phyloP scores from a whole-genome alignment of 2,797 vertebrate species.

The Nyctibius grandis region DNA sequence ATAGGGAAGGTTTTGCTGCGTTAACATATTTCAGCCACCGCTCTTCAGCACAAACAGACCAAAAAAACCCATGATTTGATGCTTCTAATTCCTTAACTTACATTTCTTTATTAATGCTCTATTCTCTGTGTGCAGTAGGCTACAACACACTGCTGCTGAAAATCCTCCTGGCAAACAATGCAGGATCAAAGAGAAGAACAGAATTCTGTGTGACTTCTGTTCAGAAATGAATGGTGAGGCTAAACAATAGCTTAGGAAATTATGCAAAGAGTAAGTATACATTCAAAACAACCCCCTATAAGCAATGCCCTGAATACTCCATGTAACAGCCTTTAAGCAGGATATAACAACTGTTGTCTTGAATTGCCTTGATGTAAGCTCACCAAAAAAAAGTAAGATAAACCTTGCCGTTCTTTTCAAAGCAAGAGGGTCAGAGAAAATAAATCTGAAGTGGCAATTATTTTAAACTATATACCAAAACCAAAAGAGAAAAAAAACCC shows the following conservation, averaged over 20 bases:
- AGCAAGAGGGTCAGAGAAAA: neutral
- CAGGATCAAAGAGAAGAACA: neutral
- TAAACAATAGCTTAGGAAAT: neutral
- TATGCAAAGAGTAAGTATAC: neutral
- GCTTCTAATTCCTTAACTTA: neutral
- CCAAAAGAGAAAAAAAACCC: neutral
- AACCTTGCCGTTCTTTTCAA: neutral
- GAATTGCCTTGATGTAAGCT: neutral
- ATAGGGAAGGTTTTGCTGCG: neutral
- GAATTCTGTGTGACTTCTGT: neutral
- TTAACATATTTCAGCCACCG: neutral
- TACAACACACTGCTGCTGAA: neutral
- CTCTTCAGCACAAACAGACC: neutral
- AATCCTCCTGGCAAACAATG: neutral
- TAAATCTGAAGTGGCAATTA: neutral
- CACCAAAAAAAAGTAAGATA: neutral
- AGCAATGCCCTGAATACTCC: neutral
- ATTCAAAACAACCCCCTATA: neutral
- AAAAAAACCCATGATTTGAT: neutral
- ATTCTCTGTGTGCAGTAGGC: neutral
- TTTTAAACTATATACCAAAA: neutral
- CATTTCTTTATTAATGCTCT: neutral
- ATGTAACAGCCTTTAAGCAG: neutral
- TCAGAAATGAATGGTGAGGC: neutral
- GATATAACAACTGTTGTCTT: neutral